Evolutionary conservation across 2,888 invertebrate species (phyloP).

Genomic region (Yponomeuta plumbellus): DNA sequence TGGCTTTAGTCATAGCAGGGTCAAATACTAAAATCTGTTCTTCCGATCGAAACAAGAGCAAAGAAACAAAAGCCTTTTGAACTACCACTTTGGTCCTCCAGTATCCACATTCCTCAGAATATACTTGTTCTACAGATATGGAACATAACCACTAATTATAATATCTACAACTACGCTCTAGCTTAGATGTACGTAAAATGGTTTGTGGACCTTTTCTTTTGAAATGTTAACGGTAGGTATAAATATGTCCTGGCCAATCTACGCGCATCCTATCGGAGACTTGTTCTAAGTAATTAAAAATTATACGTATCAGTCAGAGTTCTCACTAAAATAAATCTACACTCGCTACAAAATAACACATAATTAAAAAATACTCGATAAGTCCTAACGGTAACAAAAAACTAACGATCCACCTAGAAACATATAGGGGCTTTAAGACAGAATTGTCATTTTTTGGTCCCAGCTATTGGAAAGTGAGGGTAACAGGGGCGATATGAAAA

Average conservation of each 20-base stretch:
- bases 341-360: not conserved
- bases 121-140: not conserved
- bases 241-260: not conserved
- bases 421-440: not conserved
- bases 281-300: not conserved
- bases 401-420: not conserved
- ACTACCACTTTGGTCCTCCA: not conserved
- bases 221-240: not conserved
- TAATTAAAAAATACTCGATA: not conserved
- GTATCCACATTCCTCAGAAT: not conserved
- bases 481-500: too few relatives aligned
- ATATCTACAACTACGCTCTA: not conserved
- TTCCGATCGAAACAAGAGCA: too few relatives aligned
- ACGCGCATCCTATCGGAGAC: not conserved
- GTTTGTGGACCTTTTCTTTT: not conserved
- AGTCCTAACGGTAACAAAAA: not conserved
- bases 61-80: not conserved
- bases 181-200: slow-evolving; percentile 1
- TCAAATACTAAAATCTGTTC: too few relatives aligned
- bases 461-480: too few relatives aligned
- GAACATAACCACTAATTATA: not conserved
- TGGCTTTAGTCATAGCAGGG: too few relatives aligned
- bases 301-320: not conserved
- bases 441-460: too few relatives aligned
- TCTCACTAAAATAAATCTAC: not conserved